A percentile compares a stretch with the other conserved stretches of the same genome.
These are phyloP conservation scores for Brachyistius frenatus DNA, from an alignment of 2,113 vertebrate genomes.

Conservation along the genomic window DNA sequence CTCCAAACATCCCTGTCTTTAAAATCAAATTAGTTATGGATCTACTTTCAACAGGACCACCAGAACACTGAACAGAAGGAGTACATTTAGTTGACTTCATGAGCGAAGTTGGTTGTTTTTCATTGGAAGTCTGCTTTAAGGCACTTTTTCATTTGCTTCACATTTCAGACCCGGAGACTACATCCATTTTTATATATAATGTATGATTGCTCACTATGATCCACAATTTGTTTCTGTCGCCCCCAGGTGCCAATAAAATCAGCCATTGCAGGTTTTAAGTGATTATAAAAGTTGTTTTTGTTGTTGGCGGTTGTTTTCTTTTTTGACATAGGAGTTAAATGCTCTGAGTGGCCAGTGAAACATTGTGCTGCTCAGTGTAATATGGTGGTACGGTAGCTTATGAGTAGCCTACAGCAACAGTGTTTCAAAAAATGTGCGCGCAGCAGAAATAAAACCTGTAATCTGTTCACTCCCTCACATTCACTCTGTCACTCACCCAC, in stretches of 20 bases:
- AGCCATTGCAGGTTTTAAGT: neutral
- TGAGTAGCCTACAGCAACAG: neutral
- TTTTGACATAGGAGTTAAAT: neutral
- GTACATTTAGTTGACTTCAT: too few relatives aligned
- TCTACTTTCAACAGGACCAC: too few relatives aligned
- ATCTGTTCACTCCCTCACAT: constrained; percentile 11
- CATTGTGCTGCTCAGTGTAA: neutral
- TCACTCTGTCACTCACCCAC: constrained; percentile 36
- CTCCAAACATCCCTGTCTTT: too few relatives aligned
- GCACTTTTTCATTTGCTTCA: too few relatives aligned
- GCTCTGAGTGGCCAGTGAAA: neutral
- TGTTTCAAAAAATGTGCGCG: neutral
- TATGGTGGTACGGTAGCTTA: neutral
- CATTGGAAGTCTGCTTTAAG: too few relatives aligned
- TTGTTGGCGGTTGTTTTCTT: too few relatives aligned
- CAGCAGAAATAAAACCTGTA: neutral
- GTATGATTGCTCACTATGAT: too few relatives aligned
- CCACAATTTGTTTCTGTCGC: neutral
- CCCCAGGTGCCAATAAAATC: neutral
- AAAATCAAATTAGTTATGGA: too few relatives aligned
- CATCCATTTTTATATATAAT: too few relatives aligned
- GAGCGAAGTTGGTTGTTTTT: too few relatives aligned
- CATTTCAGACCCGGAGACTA: too few relatives aligned
- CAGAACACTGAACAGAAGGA: too few relatives aligned
- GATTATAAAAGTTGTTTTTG: neutral